These are phyloP conservation scores for Andricus curvator DNA, from an alignment of 2,888 invertebrate species.

Conservation along the genomic window DNA sequence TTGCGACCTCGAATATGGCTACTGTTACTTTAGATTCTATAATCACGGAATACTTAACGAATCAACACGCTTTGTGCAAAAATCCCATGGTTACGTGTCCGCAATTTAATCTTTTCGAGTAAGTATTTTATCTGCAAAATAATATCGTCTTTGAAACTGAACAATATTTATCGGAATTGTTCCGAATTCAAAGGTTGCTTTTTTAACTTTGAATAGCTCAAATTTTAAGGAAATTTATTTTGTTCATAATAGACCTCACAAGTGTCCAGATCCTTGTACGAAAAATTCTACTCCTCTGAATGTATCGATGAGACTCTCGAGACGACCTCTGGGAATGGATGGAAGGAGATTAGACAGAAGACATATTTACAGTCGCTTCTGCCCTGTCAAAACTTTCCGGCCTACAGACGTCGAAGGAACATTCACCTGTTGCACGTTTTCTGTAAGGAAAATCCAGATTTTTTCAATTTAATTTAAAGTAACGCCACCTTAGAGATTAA, in stretches of 20 bases:
- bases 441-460: constrained; percentile 66
- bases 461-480: constrained; percentile 27
- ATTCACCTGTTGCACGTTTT: constrained; percentile 87
- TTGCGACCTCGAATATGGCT: constrained; percentile 70
- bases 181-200: no score
- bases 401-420: constrained; percentile 86
- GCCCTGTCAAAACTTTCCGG: constrained; percentile 87
- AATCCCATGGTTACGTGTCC: constrained; percentile 99
- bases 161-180: neutral
- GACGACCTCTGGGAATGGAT: constrained; percentile 78
- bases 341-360: constrained; percentile 87
- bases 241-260: constrained; percentile 89
- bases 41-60: constrained; percentile 96
- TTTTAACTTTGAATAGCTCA: no score
- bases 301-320: constrained; percentile 81
- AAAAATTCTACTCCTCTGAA: constrained; percentile 85
- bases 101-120: constrained; percentile 95
- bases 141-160: constrained; percentile 19
- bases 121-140: constrained; percentile 74
- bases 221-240: constrained; percentile 34
- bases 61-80: constrained; percentile 98
- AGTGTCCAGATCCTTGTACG: constrained; percentile 93
- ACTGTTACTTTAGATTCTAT: constrained; percentile 91
- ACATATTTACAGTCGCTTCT: constrained; percentile 90
- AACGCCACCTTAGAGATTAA: neutral